phyloP scores from a whole-genome alignment of 1,140 invertebrate genomes.

The Dendrolimus punctatus region DNA sequence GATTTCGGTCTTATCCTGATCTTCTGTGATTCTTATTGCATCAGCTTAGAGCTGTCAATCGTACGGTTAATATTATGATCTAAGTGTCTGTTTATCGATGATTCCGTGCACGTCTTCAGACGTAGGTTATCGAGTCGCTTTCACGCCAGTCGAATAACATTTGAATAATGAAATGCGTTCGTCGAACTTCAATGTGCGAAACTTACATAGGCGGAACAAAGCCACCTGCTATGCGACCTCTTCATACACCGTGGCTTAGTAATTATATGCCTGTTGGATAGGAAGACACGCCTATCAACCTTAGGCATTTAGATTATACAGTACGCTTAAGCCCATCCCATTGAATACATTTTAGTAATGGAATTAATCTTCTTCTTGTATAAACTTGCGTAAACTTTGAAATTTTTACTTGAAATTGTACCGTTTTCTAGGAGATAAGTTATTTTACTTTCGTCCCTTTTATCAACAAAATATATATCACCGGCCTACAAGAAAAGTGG shows the following conservation, averaged over 20 bases:
- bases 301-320: neutral
- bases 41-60: conserved; percentile 21
- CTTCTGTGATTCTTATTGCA: conserved; percentile 20
- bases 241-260: neutral
- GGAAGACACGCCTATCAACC: conserved; percentile 3
- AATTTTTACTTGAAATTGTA: no score
- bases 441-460: no score
- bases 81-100: conserved; percentile 42
- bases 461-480: no score
- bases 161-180: conserved; percentile 62
- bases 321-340: neutral
- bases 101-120: conserved; percentile 50
- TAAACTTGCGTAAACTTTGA: no score
- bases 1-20: conserved; percentile 14
- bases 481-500: no score
- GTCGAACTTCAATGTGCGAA: conserved; percentile 60
- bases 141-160: conserved; percentile 65
- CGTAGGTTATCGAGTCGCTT: conserved; percentile 58
- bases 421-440: no score
- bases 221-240: conserved; percentile 26
- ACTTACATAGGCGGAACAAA: conserved; percentile 8
- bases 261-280: conserved; percentile 2
- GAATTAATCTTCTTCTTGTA: no score
- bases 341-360: no score
- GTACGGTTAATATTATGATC: conserved; percentile 23